A percentile compares a stretch with the other conserved stretches of the same genome.
Evolutionary conservation across 2,888 invertebrate species (phyloP).

Genomic region (Cordylochernes scorpioides): DNA sequence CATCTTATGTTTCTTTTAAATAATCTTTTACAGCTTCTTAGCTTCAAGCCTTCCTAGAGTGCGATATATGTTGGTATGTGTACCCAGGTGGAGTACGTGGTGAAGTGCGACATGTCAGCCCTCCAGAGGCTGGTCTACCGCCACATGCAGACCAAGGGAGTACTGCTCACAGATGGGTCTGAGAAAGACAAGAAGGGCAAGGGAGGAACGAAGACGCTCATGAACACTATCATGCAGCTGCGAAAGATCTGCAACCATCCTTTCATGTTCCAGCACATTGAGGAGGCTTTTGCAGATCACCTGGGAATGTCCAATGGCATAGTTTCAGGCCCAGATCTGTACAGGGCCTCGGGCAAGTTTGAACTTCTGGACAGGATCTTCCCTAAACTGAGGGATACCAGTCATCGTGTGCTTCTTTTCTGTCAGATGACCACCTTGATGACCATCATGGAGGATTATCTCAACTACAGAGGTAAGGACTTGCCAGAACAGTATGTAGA

Average conservation of each 20-base stretch:
- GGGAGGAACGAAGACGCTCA: constrained; percentile 79
- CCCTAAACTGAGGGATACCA: constrained; percentile 69
- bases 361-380: constrained; percentile 84
- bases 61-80: too few relatives aligned
- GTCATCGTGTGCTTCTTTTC: constrained; percentile 85
- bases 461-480: constrained; percentile 58
- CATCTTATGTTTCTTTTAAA: too few relatives aligned
- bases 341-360: constrained; percentile 83
- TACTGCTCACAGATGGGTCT: constrained; percentile 74
- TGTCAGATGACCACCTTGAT: constrained; percentile 99
- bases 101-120: constrained; percentile 97
- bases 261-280: constrained; percentile 95
- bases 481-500: neutral
- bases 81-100: constrained; percentile 73
- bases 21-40: too few relatives aligned
- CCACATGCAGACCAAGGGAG: constrained; percentile 92
- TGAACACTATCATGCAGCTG: constrained; percentile 97
- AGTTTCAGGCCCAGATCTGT: constrained; percentile 52
- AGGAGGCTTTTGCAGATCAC: constrained; percentile 84
- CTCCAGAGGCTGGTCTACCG: constrained; percentile 73
- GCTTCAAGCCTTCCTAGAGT: too few relatives aligned
- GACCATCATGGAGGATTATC: constrained; percentile 95
- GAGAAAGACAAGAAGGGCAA: constrained; percentile 76
- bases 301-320: constrained; percentile 44
- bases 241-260: constrained; percentile 98